Evolutionary conservation across 2,888 invertebrate genomes (phyloP).

Genomic region (Gymnoscelis rufifasciata): DNA sequence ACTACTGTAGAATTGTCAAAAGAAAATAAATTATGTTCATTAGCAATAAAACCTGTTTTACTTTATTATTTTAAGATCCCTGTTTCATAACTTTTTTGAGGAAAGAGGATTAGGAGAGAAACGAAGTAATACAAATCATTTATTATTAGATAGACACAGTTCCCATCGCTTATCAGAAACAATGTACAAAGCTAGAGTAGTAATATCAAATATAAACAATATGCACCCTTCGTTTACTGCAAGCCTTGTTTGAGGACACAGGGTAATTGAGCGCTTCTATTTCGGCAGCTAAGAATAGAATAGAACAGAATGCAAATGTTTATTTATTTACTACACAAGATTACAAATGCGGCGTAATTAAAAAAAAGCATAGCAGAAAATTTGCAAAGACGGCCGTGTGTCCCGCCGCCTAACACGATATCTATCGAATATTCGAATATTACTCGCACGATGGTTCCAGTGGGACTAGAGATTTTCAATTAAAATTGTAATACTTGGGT

Average conservation of each 20-base stretch:
- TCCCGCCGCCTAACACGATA: conserved; percentile 41
- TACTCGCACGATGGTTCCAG: conserved; percentile 78
- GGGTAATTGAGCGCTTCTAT: conserved; percentile 78
- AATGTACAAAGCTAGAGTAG: conserved; percentile 85
- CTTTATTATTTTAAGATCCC: conserved; percentile 22
- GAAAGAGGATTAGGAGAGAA: conserved; percentile 31
- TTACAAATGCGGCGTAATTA: conserved; percentile 70
- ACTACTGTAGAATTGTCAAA: conserved; percentile 76
- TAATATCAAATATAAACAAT: conserved; percentile 80
- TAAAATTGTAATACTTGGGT: conserved; percentile 80
- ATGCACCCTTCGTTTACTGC: conserved; percentile 79
- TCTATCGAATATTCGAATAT: conserved; percentile 47
- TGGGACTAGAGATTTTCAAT: conserved; percentile 85
- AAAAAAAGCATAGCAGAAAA: conserved; percentile 72
- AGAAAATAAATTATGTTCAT: conserved; percentile 76
- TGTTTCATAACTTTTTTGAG: background rate
- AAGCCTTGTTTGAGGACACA: conserved; percentile 77
- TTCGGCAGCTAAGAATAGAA: conserved; percentile 71
- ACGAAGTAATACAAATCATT: conserved; percentile 83
- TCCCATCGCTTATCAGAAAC: conserved; percentile 84
- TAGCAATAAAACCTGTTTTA: conserved; percentile 54
- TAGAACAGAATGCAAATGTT: conserved; percentile 75
- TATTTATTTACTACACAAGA: conserved; percentile 71
- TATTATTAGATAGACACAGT: conserved; percentile 85
- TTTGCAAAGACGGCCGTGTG: conserved; percentile 37